A percentile compares a stretch with the other conserved stretches of the same genome.
These are phyloP conservation scores for Hoplodrina ambigua DNA, from an alignment of 2,888 invertebrate genomes.

Conservation along the genomic window DNA sequence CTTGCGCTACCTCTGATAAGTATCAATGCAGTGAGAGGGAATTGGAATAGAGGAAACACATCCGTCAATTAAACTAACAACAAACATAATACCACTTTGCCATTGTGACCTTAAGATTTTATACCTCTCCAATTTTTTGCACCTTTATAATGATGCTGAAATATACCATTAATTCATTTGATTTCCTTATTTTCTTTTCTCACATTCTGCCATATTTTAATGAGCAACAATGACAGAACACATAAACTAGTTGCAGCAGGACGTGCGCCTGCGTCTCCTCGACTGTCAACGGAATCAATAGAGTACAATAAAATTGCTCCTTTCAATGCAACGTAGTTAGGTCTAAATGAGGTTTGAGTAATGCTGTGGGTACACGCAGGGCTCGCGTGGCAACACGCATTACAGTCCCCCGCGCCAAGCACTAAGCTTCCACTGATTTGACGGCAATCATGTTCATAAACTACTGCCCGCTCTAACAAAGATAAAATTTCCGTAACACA, in stretches of 20 bases:
- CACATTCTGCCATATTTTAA: constrained; percentile 71
- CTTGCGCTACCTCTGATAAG: constrained; percentile 41
- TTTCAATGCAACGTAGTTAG: constrained; percentile 87
- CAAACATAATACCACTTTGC: not conserved
- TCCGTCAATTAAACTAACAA: constrained; percentile 26
- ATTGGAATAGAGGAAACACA: constrained; percentile 33
- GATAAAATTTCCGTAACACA: constrained; percentile 67
- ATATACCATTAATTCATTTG: too few species aligned
- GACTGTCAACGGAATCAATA: constrained; percentile 88
- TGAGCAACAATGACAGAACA: constrained; percentile 78
- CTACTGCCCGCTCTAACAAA: constrained; percentile 55
- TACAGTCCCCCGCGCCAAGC: constrained; percentile 71
- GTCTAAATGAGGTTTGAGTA: constrained; percentile 90
- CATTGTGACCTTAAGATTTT: not conserved
- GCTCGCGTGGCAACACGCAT: constrained; percentile 82
- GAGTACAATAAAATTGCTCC: constrained; percentile 88
- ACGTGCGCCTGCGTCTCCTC: constrained; percentile 73
- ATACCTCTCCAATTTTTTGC: not conserved
- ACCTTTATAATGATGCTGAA: too few species aligned
- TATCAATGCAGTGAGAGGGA: constrained; percentile 21
- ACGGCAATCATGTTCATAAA: constrained; percentile 67
- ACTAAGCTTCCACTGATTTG: constrained; percentile 71
- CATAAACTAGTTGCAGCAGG: constrained; percentile 79
- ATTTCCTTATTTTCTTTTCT: too few species aligned
- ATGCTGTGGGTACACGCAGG: constrained; percentile 85